phyloP scores from a whole-genome alignment of 2,113 vertebrate genomes.

The Corvus hawaiiensis region DNA sequence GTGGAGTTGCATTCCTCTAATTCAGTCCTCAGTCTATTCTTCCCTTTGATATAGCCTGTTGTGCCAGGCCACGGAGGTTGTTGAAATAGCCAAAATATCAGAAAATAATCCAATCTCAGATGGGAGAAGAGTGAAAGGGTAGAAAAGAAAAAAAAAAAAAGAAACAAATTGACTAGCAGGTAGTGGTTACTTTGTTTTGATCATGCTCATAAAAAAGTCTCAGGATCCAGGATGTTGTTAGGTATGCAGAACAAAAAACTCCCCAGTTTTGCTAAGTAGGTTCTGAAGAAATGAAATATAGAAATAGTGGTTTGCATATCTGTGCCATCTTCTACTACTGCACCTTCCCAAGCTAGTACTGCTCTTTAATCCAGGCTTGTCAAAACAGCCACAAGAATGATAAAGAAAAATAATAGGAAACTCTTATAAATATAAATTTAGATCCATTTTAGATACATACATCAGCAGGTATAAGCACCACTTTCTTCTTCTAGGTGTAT shows the following conservation, averaged over 20 bases:
- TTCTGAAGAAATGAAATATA: not conserved
- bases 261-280: not conserved
- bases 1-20: conserved; percentile 28
- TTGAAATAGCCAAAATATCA: not conserved
- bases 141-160: not conserved
- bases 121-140: not conserved
- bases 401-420: not conserved
- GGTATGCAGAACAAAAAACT: not conserved
- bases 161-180: not conserved
- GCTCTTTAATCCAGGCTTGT: not conserved
- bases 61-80: conserved; percentile 15
- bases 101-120: not conserved
- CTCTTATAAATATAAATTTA: not conserved
- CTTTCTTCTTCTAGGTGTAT: not conserved
- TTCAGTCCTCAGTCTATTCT: conserved; percentile 17
- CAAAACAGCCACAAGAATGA: not conserved
- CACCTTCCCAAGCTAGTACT: not conserved
- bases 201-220: not conserved
- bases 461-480: not conserved
- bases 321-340: not conserved
- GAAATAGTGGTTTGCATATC: not conserved
- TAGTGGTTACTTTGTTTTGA: not conserved
- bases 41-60: conserved; percentile 33
- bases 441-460: not conserved
- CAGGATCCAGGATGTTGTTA: not conserved